Evolutionary conservation across 2,113 vertebrate genomes (phyloP).

Genomic region (Chitala chitala): DNA sequence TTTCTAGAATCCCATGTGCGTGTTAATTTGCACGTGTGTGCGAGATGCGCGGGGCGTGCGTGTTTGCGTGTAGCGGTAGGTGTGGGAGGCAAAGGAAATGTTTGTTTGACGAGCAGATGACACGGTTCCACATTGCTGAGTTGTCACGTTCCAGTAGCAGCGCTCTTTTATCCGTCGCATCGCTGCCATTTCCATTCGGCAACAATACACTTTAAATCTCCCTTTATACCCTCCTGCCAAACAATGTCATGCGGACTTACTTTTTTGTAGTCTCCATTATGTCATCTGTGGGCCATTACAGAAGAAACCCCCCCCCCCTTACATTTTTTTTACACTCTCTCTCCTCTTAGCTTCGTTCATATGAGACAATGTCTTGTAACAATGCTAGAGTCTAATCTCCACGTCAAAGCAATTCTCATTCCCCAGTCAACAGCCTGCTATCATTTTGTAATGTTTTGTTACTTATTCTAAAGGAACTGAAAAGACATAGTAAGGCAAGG

Average conservation of each 20-base stretch:
- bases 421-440: constrained; percentile 89
- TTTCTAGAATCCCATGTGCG: not conserved
- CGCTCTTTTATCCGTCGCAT: constrained; percentile 74
- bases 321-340: constrained; percentile 34
- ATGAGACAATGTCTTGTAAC: constrained; percentile 98
- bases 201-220: constrained; percentile 84
- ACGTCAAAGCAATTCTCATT: constrained; percentile 99
- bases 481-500: constrained; percentile 81
- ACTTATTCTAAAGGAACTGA: constrained; percentile 92
- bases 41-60: not conserved
- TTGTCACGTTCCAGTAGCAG: constrained; percentile 66
- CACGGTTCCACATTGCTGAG: constrained; percentile 64
- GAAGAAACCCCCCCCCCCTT: constrained; percentile 63
- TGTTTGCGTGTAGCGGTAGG: constrained; percentile 20
- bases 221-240: constrained; percentile 75
- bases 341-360: constrained; percentile 79
- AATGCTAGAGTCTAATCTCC: constrained; percentile 94
- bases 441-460: constrained; percentile 98
- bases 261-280: constrained; percentile 79
- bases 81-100: constrained; percentile 44
- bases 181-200: constrained; percentile 72
- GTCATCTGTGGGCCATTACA: constrained; percentile 85
- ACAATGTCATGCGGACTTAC: constrained; percentile 86
- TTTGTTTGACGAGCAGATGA: constrained; percentile 59
- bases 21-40: not conserved